Evolutionary conservation across 2,888 invertebrate species (phyloP), one percentile per base, ranked within the genome.

Genomic region (Lycocerus yunnanus): DNA sequence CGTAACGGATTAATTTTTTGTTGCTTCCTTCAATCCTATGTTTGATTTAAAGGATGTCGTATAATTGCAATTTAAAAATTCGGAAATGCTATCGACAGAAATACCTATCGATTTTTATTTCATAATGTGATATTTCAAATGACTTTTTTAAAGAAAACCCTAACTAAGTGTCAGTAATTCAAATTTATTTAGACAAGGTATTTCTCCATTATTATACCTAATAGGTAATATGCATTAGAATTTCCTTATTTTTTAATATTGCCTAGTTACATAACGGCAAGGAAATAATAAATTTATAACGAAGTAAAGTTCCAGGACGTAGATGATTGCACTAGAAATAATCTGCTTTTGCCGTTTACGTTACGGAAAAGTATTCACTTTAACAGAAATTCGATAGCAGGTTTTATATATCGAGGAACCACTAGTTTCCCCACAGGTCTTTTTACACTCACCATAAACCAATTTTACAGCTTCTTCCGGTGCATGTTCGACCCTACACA

Each of bases 401-500:
- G 68, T 73, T 75, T 75, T 67, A 72, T 75, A 70, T 69, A 76
- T 73, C 70, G 68, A 70, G 69, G 72, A 71, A 69, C 68, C 66
- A 69, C 63, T 71, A 72, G 77, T 74, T 78, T 73, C 75, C 77
- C 76, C 71, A 68, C 73, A 75, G 74, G 74, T 74, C 72, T 74
- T 77, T 79, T 79, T 77, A 79, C 77, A 58, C 74, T 75, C 73
- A 69, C 73, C 72, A 77, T 78, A 79, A 79, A 75, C 75, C 79
- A 78, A 76, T 78, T 77, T 79, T 77, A 77, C 75, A 79, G 69
- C 76, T 75, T 76, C 79, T 77, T 76, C 78, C 75, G 72, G 79
- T 74, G 75, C 70, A 58, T 72, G 74, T 66, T 72, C 75, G 69
- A 75, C 72, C 78, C 77, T 43, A 73, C 78, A 78, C 74, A 77